A percentile compares a stretch with the other conserved stretches of the same genome.
These are phyloP conservation scores for Hephaestus fuliginosus DNA, from an alignment of 2,797 vertebrate genomes.

Conservation along the genomic window DNA sequence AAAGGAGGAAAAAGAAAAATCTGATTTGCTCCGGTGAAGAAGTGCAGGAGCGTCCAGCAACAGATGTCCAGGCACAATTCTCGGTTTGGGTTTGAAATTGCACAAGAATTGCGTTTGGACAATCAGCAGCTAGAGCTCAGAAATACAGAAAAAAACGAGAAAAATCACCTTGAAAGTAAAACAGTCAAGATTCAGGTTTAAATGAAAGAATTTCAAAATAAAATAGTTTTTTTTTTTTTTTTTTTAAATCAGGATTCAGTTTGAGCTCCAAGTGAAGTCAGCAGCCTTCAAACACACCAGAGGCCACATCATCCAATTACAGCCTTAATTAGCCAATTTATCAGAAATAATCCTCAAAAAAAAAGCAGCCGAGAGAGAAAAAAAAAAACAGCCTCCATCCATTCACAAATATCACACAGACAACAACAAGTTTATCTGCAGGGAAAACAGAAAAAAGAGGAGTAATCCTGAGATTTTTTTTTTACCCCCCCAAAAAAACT, in stretches of 20 bases:
- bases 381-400: background rate
- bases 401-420: background rate
- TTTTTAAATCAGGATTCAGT: background rate
- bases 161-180: background rate
- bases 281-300: constrained; percentile 20
- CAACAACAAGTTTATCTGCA: constrained; percentile 12
- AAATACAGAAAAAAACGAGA: background rate
- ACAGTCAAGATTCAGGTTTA: no score
- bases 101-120: constrained; percentile 96
- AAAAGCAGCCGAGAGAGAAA: background rate
- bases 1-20: background rate
- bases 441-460: background rate
- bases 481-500: constrained; percentile 48
- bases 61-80: constrained; percentile 99
- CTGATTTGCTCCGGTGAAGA: constrained; percentile 14
- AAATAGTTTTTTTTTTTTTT: no score
- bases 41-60: constrained; percentile 90
- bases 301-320: constrained; percentile 52
- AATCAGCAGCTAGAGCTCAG: constrained; percentile 87
- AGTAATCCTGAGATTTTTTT: constrained; percentile 26
- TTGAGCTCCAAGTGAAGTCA: constrained; percentile 1
- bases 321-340: constrained; percentile 45
- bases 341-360: constrained; percentile 9
- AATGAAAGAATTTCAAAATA: no score
- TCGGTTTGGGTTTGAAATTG: constrained; percentile 90